Evolutionary conservation across 2,113 vertebrate species (phyloP).

Genomic region (Bettongia penicillata): DNA sequence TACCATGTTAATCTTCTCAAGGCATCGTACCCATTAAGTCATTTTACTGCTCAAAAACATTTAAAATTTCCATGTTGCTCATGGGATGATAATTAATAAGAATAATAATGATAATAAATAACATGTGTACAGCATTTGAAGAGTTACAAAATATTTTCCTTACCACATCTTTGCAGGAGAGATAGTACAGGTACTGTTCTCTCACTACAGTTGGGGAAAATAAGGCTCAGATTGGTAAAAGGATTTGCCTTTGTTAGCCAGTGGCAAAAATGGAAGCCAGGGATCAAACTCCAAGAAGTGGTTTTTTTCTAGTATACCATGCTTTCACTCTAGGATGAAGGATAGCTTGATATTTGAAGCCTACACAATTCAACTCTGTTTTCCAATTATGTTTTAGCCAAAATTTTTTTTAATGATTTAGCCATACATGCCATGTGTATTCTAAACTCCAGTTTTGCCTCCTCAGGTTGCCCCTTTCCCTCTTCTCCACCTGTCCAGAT

Average conservation of each 20-base stretch:
- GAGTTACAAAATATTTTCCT: not conserved
- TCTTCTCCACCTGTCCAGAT: not conserved
- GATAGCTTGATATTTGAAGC: not conserved
- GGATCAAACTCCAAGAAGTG: not conserved
- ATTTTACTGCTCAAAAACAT: not conserved
- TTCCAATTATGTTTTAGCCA: not conserved
- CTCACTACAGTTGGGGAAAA: not conserved
- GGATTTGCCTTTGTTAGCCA: not conserved
- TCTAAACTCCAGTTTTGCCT: not conserved
- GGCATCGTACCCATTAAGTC: not conserved
- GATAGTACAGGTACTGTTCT: not conserved
- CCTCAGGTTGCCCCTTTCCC: not conserved
- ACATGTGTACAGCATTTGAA: not conserved
- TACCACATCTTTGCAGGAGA: not conserved
- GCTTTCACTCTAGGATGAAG: not conserved
- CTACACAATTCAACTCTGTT: not conserved
- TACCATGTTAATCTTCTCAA: not conserved
- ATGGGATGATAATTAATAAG: not conserved
- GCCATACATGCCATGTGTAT: not conserved
- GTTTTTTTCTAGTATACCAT: not conserved
- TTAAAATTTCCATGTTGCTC: not conserved
- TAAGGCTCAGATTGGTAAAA: not conserved
- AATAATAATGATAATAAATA: not conserved
- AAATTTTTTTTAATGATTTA: not conserved
- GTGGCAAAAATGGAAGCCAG: not conserved